Evolutionary conservation across 2,113 vertebrate genomes (phyloP), one percentile per base, ranked within the genome.

Genomic region (Hirundichthys speculiger): DNA sequence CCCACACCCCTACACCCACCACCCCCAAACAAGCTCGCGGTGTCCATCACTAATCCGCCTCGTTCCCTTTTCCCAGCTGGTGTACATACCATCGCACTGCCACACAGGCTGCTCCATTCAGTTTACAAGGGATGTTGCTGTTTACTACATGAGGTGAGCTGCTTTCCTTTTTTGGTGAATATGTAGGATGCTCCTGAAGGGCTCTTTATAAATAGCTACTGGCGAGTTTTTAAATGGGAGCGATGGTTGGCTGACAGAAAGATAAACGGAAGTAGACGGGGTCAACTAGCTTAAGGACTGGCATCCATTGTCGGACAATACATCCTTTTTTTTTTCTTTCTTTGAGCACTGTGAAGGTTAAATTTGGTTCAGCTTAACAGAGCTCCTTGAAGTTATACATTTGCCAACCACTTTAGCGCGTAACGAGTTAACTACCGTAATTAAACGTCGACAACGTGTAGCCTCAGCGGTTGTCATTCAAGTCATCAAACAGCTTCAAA

Each of bases 31-130:
- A 13, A 13, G 14, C 42, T 54, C 15, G 45, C 53, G 21, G 6
- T 64, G 63, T 64, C 20, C 58, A 62, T 69, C 69, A 45, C 77
- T 91, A 91, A 90, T 91, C 88, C 85, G 42, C 60, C 68, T 81
- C 64, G 74, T 57, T 87, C 69, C 64, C 25, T n/a, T 63, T 63
- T 19, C 56, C 74, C 80, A 81, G 74, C 77, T 75, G 78, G 47
- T 83, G 46, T 42, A 54, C 57, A 50, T 55, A 30, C 60, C 46
- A 8, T 59, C 40, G n/a, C 18, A 16, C 59, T 25, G 57, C 22
- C 69, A 65, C 42, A 34, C 58, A 50, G 16, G 13, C 67, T 45
- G 51, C 40, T 11, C 14, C 50, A 2, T 49, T 11, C 54, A 38
- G 41, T 53, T 70, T 18, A 3, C 55, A 15, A 10, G 42, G 55